Evolutionary conservation across 2,797 vertebrate species (phyloP).

Genomic region (Tarsius wallacei): DNA sequence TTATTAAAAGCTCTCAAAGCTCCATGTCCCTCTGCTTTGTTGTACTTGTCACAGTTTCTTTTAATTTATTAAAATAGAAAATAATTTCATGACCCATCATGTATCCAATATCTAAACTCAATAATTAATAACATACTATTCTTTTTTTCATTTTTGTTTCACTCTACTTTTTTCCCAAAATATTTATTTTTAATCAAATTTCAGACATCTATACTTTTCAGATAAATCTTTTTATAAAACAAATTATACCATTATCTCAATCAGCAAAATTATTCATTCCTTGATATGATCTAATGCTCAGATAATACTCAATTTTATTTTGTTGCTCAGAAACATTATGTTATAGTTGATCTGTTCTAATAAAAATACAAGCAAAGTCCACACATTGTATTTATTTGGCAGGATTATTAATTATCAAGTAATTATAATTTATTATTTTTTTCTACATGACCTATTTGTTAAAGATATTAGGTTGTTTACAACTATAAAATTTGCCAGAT

Average conservation of each 20-base stretch:
- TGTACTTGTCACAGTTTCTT: background rate
- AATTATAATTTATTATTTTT: background rate
- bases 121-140: background rate
- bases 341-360: background rate
- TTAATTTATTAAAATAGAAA: background rate
- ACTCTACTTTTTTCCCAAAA: background rate
- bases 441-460: conserved; percentile 7
- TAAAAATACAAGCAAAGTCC: conserved; percentile 16
- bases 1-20: background rate
- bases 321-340: background rate
- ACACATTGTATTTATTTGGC: background rate
- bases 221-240: background rate
- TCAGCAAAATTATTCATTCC: background rate
- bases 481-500: background rate
- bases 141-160: background rate
- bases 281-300: conserved; percentile 13
- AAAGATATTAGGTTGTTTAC: background rate
- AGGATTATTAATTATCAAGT: background rate
- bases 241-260: background rate
- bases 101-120: background rate
- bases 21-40: background rate
- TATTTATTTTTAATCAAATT: conserved; percentile 34
- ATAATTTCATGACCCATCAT: background rate
- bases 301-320: background rate
- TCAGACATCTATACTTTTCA: background rate